These are phyloP conservation scores for Coendou prehensilis DNA, from an alignment of 2,797 vertebrate species.

Conservation along the genomic window DNA sequence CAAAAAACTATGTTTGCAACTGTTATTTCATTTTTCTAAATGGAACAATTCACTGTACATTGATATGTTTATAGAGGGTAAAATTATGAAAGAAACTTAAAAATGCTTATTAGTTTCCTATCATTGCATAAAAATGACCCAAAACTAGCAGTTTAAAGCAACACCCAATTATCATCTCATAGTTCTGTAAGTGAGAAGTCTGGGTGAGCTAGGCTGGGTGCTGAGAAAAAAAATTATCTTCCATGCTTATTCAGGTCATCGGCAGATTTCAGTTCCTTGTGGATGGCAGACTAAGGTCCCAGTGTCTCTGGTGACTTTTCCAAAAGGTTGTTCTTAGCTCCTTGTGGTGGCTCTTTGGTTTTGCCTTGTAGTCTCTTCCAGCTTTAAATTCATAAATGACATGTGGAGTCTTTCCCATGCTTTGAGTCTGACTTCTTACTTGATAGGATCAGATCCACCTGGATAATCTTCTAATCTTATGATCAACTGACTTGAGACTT, in stretches of 20 bases:
- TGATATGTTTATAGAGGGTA: background rate
- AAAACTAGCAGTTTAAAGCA: background rate
- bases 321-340: background rate
- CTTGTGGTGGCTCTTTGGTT: background rate
- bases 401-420: background rate
- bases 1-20: background rate
- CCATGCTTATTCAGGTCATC: background rate
- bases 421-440: background rate
- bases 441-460: background rate
- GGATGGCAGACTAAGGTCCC: background rate
- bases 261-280: background rate
- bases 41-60: background rate
- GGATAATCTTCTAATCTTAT: slow-evolving; percentile 6
- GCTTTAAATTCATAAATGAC: background rate
- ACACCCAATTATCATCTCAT: background rate
- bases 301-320: background rate
- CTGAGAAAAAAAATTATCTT: background rate
- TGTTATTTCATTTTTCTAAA: background rate
- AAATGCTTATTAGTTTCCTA: background rate
- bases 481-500: background rate
- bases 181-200: background rate
- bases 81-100: background rate
- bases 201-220: background rate
- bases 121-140: background rate
- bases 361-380: background rate